Conservation (phyloP, 1,140 invertebrate species). For the Hyphantria cunea region DNA sequence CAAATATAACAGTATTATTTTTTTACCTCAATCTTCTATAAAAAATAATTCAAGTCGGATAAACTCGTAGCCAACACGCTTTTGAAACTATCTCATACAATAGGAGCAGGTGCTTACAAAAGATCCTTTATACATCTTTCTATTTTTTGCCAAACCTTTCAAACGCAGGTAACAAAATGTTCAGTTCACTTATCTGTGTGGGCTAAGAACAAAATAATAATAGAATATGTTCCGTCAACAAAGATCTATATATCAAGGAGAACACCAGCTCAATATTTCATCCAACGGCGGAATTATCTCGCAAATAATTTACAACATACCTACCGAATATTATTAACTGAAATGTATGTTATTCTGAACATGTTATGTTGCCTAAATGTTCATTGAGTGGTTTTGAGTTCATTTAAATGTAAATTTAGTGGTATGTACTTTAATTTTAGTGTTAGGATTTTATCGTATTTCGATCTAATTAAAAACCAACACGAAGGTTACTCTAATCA, state of each 20-base stretch:
- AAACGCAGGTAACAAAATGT: neutral
- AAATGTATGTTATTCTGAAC: conserved; percentile 10
- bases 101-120: too few species aligned
- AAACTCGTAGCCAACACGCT: too few species aligned
- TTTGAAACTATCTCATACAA: too few species aligned
- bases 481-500: too few species aligned
- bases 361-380: conserved; percentile 2
- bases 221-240: conserved; percentile 14
- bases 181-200: neutral
- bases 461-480: too few species aligned
- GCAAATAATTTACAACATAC: conserved; percentile 16
- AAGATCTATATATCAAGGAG: conserved; percentile 17
- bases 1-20: too few species aligned
- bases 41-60: too few species aligned
- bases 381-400: neutral
- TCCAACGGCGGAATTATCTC: conserved; percentile 16
- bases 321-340: conserved; percentile 10
- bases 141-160: too few species aligned
- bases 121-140: too few species aligned
- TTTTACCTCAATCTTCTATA: too few species aligned
- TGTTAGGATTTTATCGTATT: too few species aligned
- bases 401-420: neutral
- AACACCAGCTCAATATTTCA: conserved; percentile 24
- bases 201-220: conserved; percentile 11
- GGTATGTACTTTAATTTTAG: too few species aligned